Evolutionary conservation across 2,797 vertebrate genomes (phyloP).

Genomic region (Sebastes jordani): DNA sequence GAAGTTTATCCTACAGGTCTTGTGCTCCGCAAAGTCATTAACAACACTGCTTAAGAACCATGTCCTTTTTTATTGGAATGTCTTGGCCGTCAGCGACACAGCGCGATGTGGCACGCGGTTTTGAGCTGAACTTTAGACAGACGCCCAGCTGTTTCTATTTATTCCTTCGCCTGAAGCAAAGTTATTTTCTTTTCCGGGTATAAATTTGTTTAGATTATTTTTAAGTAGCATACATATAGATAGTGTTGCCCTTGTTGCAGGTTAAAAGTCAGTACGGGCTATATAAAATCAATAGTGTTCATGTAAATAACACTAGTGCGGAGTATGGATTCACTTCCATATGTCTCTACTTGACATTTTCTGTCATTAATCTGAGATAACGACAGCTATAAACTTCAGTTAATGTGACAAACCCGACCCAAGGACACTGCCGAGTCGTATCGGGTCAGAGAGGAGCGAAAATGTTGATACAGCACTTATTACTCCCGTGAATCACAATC

Average conservation of each 20-base stretch:
- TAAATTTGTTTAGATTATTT: neutral
- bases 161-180: no score
- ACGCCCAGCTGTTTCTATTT: no score
- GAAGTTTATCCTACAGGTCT: no score
- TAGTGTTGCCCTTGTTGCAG: neutral
- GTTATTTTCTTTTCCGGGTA: no score
- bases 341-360: constrained; percentile 24
- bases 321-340: constrained; percentile 9
- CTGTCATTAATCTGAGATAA: constrained; percentile 37
- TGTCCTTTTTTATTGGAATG: no score
- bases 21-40: no score
- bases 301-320: constrained; percentile 31
- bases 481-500: constrained; percentile 53
- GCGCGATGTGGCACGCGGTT: accelerated
- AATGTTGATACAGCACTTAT: constrained; percentile 70
- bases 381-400: constrained; percentile 30
- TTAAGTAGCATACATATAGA: neutral
- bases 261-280: constrained; percentile 13
- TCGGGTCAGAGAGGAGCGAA: constrained; percentile 31
- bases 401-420: constrained; percentile 51
- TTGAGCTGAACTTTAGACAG: no score
- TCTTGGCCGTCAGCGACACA: no score
- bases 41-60: no score
- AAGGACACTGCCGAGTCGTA: constrained; percentile 33
- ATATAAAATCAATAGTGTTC: constrained; percentile 32